Base-by-base conservation (phyloP, 2,797 vertebrate genomes). In the Brachyrhaphis roseni region DNA sequence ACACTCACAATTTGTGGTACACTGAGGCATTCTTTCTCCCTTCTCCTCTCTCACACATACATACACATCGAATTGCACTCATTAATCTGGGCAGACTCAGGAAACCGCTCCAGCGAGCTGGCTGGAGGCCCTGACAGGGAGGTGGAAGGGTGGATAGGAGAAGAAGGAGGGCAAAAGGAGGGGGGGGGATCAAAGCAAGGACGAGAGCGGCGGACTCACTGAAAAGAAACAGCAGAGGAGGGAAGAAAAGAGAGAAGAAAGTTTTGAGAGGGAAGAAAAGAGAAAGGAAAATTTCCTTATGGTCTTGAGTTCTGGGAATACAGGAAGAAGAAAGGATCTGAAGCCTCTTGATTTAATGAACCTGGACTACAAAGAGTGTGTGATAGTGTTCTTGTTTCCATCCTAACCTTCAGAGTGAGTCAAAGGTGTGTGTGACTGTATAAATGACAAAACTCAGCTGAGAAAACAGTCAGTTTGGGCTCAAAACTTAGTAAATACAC, bases 41-140 rank as follows among this genome's bases (percentile, higher is more conserved):
- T 87, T 57, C 81, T 85, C 86, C 84, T 85, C 86, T 74, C 86
- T 81, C 87, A 53, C 85, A 87, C 90, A 80, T 57, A 86, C 92
- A 84, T 46, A 91, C 91, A 93, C 90, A 91, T 90, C 83, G 80
- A 91, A 75, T 88, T 91, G 89, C 87, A 92, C 91, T 95, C 96
- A 97, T 97, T 97, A 97, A 97, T 96, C 96, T 96, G 95, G 95
- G 95, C 91, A 90, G 94, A 96, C 95, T 96, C 96, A 96, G 96
- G 96, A 96, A 95, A 96, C 95, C 78, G 95, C 97, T 97, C 96
- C 96, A 97, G 92, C 97, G 96, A 97, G 96, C 97, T 98, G 95
- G 97, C 96, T 96, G 96, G 97, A 97, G 97, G 96, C 95, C 94
- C 95, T 95, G 94, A 95, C 96, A 97, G 89, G 85, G 86, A 84